Evolutionary conservation across 2,888 invertebrate genomes (phyloP).

Genomic region (Andrena praecox): DNA sequence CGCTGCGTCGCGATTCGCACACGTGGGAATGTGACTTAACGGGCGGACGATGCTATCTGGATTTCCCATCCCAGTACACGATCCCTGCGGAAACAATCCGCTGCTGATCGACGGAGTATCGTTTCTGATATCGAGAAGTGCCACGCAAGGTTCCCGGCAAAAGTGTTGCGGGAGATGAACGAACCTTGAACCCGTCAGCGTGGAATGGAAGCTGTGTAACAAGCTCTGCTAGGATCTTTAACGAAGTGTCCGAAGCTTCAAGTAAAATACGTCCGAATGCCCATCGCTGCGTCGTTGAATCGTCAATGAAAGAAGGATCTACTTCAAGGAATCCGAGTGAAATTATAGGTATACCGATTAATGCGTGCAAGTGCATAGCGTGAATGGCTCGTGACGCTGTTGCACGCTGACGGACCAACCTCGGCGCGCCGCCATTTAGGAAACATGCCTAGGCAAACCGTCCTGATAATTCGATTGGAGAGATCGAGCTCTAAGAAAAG

Average conservation of each 20-base stretch:
- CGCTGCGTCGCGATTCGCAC: not conserved
- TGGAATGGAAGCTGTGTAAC: not conserved
- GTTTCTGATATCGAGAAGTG: slow-evolving; percentile 14
- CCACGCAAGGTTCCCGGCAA: slow-evolving; percentile 20
- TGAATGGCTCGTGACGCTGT: slow-evolving; percentile 3
- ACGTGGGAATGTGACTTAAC: not conserved
- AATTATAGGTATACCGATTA: not conserved
- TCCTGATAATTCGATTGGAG: slow-evolving; percentile 5
- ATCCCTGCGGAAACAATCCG: slow-evolving; percentile 2
- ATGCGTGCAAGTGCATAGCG: not conserved
- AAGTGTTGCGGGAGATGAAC: slow-evolving; percentile 26
- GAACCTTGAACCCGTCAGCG: slow-evolving; percentile 5
- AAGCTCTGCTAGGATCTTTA: not conserved
- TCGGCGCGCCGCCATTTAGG: not conserved
- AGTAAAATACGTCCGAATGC: too few relatives aligned
- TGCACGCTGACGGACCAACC: not conserved
- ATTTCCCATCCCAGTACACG: not conserved
- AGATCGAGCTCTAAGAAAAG: slow-evolving; percentile 30
- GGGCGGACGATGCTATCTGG: not conserved
- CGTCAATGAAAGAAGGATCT: too few relatives aligned
- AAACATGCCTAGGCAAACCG: not conserved
- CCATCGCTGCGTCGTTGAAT: too few relatives aligned
- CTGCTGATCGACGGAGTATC: slow-evolving; percentile 25
- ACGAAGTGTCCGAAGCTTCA: not conserved
- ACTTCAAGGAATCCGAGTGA: not conserved